Evolutionary conservation across 2,888 invertebrate species (phyloP).

Genomic region (Agriotes lineatus): DNA sequence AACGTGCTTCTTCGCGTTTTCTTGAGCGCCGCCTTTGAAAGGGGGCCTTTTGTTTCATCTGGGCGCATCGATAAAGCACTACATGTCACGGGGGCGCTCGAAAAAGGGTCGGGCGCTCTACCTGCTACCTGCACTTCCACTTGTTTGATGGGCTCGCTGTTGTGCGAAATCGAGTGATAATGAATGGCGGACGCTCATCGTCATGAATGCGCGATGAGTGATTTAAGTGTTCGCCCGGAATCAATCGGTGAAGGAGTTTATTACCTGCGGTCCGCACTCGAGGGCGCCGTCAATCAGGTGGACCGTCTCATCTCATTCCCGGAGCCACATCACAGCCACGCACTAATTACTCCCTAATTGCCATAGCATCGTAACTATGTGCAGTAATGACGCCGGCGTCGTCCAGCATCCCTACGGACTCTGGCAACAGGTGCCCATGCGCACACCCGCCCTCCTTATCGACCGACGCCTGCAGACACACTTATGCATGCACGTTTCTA

Average conservation of each 20-base stretch:
- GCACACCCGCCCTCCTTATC: slow-evolving; percentile 43
- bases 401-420: slow-evolving; percentile 51
- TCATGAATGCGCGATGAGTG: background rate
- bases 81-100: slow-evolving; percentile 2
- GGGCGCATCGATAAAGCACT: slow-evolving; percentile 13
- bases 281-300: slow-evolving; percentile 19
- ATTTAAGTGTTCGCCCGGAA: slow-evolving; percentile 7
- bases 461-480: slow-evolving; percentile 40
- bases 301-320: slow-evolving; percentile 27
- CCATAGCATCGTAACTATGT: slow-evolving; percentile 44
- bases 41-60: slow-evolving; percentile 21
- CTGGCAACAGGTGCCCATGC: slow-evolving; percentile 57
- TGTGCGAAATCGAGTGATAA: background rate
- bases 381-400: slow-evolving; percentile 48
- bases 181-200: background rate
- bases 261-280: slow-evolving; percentile 35
- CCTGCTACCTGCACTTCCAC: background rate
- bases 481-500: slow-evolving; percentile 36
- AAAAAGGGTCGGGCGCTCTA: background rate
- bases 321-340: slow-evolving; percentile 40
- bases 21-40: slow-evolving; percentile 1
- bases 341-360: slow-evolving; percentile 49
- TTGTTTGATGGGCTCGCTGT: background rate
- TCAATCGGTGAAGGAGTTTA: slow-evolving; percentile 14
- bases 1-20: slow-evolving; percentile 11